Conservation (phyloP, 2,113 vertebrate genomes). For the Microtus ochrogaster region DNA sequence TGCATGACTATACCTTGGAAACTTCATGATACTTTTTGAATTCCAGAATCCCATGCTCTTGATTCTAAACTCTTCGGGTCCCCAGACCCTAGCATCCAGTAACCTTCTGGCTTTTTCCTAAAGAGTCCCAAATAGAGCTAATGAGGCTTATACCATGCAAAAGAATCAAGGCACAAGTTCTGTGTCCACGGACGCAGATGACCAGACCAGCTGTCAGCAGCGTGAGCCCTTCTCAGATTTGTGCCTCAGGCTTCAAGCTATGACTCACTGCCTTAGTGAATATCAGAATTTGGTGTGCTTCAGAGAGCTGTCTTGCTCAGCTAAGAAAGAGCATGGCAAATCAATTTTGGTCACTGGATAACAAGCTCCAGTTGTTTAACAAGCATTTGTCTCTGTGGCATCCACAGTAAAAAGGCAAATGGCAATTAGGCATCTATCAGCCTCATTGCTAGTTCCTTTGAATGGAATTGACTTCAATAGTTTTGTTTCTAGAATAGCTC, state of each 20-base stretch:
- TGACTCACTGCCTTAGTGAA: neutral
- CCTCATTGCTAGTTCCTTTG: neutral
- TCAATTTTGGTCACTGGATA: conserved; percentile 30
- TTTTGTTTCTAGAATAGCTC: neutral
- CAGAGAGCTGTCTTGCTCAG: conserved; percentile 36
- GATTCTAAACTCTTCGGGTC: neutral
- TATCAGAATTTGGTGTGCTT: conserved; percentile 39
- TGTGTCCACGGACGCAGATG: neutral
- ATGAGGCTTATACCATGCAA: neutral
- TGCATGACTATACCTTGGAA: neutral
- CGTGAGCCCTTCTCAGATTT: neutral
- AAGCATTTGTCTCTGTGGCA: conserved; percentile 1
- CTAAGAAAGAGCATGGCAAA: conserved; percentile 36
- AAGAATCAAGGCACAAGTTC: neutral
- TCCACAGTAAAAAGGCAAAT: neutral
- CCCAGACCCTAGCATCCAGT: neutral
- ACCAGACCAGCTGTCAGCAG: neutral
- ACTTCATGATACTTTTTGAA: neutral
- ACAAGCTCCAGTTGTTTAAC: conserved; percentile 38
- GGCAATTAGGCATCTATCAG: neutral
- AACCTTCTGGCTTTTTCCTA: neutral
- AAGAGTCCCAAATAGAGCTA: neutral
- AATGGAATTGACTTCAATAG: neutral
- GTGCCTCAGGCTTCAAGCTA: neutral
- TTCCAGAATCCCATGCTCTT: neutral